Base-by-base conservation (phyloP, 2,113 vertebrate species). In the Motacilla tschutschensis region DNA sequence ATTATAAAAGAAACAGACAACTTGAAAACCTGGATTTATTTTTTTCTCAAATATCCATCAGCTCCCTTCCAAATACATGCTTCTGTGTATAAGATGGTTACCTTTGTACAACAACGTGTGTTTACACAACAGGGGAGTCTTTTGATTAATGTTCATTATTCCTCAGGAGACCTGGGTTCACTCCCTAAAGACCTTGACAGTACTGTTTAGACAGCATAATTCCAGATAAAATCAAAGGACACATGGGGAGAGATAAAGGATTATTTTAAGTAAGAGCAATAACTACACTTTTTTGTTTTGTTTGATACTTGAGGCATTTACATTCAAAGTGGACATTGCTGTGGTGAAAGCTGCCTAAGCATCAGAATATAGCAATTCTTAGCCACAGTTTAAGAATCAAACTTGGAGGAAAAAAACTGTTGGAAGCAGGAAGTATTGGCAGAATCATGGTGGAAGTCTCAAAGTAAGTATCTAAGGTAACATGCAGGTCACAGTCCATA, bases 221-320 rank as follows among this genome's bases (percentile, higher is more conserved):
- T 77, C 29, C 44, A 92, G 67, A 82, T 90, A 89, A 83, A 90
- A 80, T 47, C 31, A 47, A 79, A 71, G 57, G 48, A 79, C 59
- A 55, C 9, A 41, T 1, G 29, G 29, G 28, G 12, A 84, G 31
- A 74, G 33, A 89, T 19, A 85, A 71, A 41, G 18, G 46, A 71
- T 25, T 71, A 77, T 79, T 75, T 78, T 46, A 84, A 89, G 18
- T 63, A 78, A 78, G 17, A 47, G 38, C 16, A 80, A n/a, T 75
- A 80, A 64, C 79, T 5, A 6, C 36, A 78, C 54, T 57, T 91
- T 62, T 57, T 54, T 66, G 31, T 74, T 85, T 87, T 44, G 60
- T 69, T 79, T 60, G 17, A 33, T 35, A 69, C 22, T 31, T 60
- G 55, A 77, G 13, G 33, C 0, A 1, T 55, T 87, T 77, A 19